Evolutionary conservation across 1,140 invertebrate species (phyloP).

Genomic region (Pseudomyrmex cubaensis): DNA sequence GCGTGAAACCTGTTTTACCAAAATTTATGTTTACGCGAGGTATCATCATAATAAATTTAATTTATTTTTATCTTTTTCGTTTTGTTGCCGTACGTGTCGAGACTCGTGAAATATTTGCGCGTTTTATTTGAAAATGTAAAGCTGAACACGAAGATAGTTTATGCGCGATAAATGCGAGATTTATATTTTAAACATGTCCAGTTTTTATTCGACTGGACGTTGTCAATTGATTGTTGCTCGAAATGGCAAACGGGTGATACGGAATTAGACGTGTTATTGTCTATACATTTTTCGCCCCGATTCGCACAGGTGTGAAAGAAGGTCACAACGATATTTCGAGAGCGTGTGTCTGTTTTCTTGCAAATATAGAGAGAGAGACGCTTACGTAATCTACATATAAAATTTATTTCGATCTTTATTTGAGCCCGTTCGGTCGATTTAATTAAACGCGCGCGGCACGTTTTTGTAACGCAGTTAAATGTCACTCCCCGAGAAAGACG

Average conservation of each 20-base stretch:
- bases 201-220: neutral
- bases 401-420: conserved; percentile 31
- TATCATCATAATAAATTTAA: conserved; percentile 35
- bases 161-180: neutral
- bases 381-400: neutral
- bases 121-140: neutral
- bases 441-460: neutral
- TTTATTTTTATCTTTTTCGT: neutral
- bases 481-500: neutral
- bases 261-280: conserved; percentile 28
- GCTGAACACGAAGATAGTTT: neutral
- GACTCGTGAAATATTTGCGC: conserved; percentile 19
- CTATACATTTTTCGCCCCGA: neutral
- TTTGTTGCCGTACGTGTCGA: neutral
- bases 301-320: conserved; percentile 6
- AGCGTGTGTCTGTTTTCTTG: neutral
- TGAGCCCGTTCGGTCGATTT: neutral
- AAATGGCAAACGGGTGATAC: conserved; percentile 5
- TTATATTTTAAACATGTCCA: neutral
- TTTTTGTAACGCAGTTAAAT: neutral
- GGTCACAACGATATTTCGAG: conserved; percentile 21
- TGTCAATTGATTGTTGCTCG: neutral
- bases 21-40: conserved; percentile 17
- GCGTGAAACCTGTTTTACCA: conserved; percentile 13
- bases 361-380: too few species aligned